Evolutionary conservation across 1,140 invertebrate species (phyloP).

Genomic region (Drosophila guanche): DNA sequence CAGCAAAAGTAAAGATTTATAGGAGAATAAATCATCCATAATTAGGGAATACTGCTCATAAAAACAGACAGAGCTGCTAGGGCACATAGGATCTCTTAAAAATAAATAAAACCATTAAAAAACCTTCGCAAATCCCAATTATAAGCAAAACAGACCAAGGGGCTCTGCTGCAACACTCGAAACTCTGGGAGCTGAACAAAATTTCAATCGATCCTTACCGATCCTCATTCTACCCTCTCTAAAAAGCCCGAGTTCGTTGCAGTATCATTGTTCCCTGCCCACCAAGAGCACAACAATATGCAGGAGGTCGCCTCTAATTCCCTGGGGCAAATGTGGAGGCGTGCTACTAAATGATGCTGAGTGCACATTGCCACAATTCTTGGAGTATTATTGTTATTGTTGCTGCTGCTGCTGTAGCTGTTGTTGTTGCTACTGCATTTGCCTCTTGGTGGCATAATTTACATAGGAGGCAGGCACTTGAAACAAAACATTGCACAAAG

Average conservation of each 20-base stretch:
- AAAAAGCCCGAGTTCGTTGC: conserved; percentile 4
- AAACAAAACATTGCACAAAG: conserved; percentile 52
- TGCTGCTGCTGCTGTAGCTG: conserved; percentile 11
- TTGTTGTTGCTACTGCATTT: conserved; percentile 6
- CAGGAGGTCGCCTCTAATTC: neutral
- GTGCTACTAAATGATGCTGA: conserved; percentile 70
- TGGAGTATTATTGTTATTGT: conserved; percentile 41
- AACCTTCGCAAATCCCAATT: too few relatives aligned
- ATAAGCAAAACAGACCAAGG: too few relatives aligned
- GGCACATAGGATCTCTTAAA: too few relatives aligned
- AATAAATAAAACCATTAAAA: too few relatives aligned
- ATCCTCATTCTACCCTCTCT: too few relatives aligned
- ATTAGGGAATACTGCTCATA: too few relatives aligned
- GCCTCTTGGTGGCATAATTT: conserved; percentile 63
- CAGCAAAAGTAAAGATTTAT: too few relatives aligned
- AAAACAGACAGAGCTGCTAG: too few relatives aligned
- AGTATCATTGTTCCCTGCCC: conserved; percentile 9
- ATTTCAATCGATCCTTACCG: too few relatives aligned
- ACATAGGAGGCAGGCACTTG: conserved; percentile 61
- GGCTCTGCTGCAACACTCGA: too few relatives aligned
- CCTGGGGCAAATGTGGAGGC: conserved; percentile 8
- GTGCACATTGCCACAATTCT: conserved; percentile 75
- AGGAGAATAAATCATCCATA: too few relatives aligned
- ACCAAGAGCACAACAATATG: conserved; percentile 52
- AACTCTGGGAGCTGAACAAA: too few relatives aligned